Base-by-base conservation (phyloP, 1,140 invertebrate genomes). In the Macrotrachela quadricornifera region DNA sequence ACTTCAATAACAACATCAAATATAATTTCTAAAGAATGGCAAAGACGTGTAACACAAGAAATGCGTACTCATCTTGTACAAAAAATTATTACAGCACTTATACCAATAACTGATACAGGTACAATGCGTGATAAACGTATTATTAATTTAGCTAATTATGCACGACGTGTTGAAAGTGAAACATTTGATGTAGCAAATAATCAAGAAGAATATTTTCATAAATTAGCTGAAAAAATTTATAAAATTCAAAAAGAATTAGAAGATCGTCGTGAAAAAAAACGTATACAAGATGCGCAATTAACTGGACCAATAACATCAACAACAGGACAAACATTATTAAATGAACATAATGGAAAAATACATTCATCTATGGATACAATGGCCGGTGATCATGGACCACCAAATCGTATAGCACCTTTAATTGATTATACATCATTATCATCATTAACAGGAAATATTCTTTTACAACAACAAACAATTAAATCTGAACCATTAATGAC, bases 181-280 rank as follows among this genome's bases (percentile, higher is more conserved):
- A 97, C 99, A 91, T 99, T 95, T 66, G 88, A 94, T 70, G 83
- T 84, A 77, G 92, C 94, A 0, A 90, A 90, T 63, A 88, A 85
- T 16, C 75, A 83, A 60, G 73, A 91, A 14, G 87, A 96, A 63
- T 99, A 99, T 71, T 99, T 97, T 69, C 91, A 97, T 67, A 68
- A 96, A 46, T 69, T 97, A 16, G 94, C 94, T 0, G 91, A 97
- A 63, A 97, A 97, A 68, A 97, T 99, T 58, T 99, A 97, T 65
- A 97, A 99, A 71, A 97, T 99, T 57, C 91, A 97, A 66, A 97
- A 97, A 65, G 92, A 97, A 67, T 69, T 99, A 17, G 82, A 81
- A 68, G 76, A 80, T 78, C 40, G 21, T 30, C 2, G 8, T 4
- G 21, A 30, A 8, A 30, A 30, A 30, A 30, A 38, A 46, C 14